Percentiles rank a stretch among this genome's conserved stretches.
These are phyloP conservation scores for Elaphurus davidianus DNA, from an alignment of 2,113 vertebrate genomes.

Conservation along the genomic window DNA sequence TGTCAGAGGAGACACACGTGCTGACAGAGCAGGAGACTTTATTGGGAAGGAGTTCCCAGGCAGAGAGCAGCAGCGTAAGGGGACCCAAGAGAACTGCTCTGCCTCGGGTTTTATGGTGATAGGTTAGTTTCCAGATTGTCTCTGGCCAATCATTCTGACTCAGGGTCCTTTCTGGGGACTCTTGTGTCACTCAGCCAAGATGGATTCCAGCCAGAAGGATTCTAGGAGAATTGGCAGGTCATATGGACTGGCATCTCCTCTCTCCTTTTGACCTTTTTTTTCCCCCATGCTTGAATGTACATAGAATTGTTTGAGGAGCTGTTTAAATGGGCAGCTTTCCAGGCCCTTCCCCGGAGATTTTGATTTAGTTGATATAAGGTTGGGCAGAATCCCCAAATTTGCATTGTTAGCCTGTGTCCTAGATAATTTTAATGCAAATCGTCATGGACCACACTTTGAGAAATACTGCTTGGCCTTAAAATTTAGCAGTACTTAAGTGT, in stretches of 20 bases:
- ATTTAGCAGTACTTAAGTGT: background rate
- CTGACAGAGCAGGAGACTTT: background rate
- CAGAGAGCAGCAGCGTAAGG: background rate
- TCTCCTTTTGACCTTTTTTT: no score
- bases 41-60: background rate
- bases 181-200: no score
- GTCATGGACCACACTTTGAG: background rate
- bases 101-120: background rate
- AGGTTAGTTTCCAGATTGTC: background rate
- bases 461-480: background rate
- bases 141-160: background rate
- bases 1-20: background rate
- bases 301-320: background rate
- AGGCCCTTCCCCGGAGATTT: background rate
- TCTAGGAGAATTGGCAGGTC: no score
- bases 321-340: background rate
- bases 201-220: no score
- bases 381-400: background rate
- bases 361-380: background rate
- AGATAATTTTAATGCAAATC: background rate
- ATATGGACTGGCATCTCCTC: no score
- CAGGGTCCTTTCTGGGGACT: background rate
- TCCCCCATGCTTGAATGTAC: background rate
- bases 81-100: background rate
- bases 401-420: background rate